Evolutionary conservation across 1,140 invertebrate genomes (phyloP).

Genomic region (Camponotus pennsylvanicus): DNA sequence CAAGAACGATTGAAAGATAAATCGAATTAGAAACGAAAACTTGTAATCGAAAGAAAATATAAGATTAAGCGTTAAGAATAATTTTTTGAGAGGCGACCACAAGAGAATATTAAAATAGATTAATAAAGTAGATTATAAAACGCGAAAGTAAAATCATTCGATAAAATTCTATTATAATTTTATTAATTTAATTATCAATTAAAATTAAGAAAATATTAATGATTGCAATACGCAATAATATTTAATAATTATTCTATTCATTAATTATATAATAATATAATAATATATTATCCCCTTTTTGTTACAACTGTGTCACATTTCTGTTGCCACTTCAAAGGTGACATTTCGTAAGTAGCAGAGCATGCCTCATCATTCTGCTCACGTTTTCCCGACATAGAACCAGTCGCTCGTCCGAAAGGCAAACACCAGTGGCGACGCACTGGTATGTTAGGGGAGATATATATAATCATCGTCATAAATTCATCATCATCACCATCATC

Average conservation of each 20-base stretch:
- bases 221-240: background rate
- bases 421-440: conserved; percentile 78
- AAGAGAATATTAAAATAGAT: background rate
- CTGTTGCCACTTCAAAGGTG: conserved; percentile 45
- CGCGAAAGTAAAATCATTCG: conserved; percentile 7
- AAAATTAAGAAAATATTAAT: background rate
- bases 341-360: conserved; percentile 53
- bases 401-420: conserved; percentile 64
- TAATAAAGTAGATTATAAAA: background rate
- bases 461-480: conserved; percentile 79
- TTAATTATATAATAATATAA: background rate
- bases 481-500: conserved; percentile 79
- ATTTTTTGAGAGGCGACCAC: background rate
- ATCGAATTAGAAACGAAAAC: conserved; percentile 1
- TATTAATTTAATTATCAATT: background rate
- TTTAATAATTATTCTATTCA: background rate
- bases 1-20: background rate
- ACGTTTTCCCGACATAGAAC: conserved; percentile 31
- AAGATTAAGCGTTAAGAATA: background rate
- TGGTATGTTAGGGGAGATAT: conserved; percentile 72
- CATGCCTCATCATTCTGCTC: conserved; percentile 41
- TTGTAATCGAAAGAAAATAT: conserved; percentile 11
- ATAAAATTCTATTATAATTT: background rate
- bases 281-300: conserved; percentile 8
- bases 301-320: conserved; percentile 5